Base-by-base conservation (phyloP, 2,797 vertebrate species). In the Clarias fuscus region DNA sequence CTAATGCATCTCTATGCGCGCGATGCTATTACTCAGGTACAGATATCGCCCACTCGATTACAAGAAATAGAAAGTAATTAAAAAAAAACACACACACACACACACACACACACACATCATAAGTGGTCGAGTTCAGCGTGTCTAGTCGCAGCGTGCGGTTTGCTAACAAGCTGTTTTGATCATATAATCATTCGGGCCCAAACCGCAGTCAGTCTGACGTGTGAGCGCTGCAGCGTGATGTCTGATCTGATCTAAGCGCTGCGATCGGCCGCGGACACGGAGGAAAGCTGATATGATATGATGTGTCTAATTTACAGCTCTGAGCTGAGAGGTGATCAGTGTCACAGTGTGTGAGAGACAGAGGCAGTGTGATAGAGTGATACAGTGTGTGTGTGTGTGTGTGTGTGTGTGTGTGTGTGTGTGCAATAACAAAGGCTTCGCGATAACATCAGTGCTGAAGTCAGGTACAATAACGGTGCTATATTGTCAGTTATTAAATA, bases 161-260 rank as follows among this genome's bases (percentile, higher is more conserved):
- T 91, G 70, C 93, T 92, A 93, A 93, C 94, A 94, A 94, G 93
- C 94, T 95, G 94, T 95, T 95, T 94, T 94, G 93, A 95, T 94
- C 92, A 91, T 92, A 93, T 92, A 93, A 94, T 95, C 93, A 94
- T 93, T 94, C 93, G 94, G 95, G 94, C 92, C 93, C 90, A 93
- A 92, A 91, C 93, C 93, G 93, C 93, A 93, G 94, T 95, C 94
- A 93, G 93, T 94, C 94, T 94, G 90, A 91, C 92, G 58, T 11
- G 40, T 11, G 65, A 92, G 94, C 92, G 92, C 93, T 85, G 89
- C 93, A 94, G 94, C 87, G 92, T 90, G 92, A 91, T 92, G 93
- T 94, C 94, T 95, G 94, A 96, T 95, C 95, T 94, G 94, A 95
- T 95, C 93, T 93, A 93, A 94, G 95, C 93, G 90, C 94, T 93